Evolutionary conservation across 2,888 invertebrate genomes (phyloP).

Genomic region (Lymantria monacha): DNA sequence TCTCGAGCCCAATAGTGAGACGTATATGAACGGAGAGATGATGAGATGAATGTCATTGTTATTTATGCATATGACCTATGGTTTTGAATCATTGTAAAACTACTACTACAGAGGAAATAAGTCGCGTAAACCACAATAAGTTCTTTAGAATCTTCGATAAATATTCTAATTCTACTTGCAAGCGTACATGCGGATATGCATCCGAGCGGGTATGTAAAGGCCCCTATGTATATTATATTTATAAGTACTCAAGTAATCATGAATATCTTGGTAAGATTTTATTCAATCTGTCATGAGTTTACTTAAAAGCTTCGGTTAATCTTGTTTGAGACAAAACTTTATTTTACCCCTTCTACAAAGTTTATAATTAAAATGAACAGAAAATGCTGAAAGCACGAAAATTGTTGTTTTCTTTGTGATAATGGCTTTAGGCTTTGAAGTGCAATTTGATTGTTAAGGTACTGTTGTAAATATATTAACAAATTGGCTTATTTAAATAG

Average conservation of each 20-base stretch:
- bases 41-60: too few species aligned
- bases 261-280: constrained; percentile 28
- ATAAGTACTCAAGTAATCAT: constrained; percentile 18
- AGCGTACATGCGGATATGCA: too few species aligned
- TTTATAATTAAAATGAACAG: constrained; percentile 27
- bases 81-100: too few species aligned
- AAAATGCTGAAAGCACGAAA: constrained; percentile 11
- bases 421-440: constrained; percentile 7
- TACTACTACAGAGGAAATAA: too few species aligned
- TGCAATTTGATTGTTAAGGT: constrained; percentile 5
- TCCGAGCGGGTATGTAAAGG: too few species aligned
- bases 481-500: neutral
- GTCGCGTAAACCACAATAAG: too few species aligned
- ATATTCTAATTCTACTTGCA: too few species aligned
- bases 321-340: constrained; percentile 26
- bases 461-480: neutral
- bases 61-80: too few species aligned
- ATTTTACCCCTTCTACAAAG: constrained; percentile 20
- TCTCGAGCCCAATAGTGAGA: too few species aligned
- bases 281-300: constrained; percentile 35
- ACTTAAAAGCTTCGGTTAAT: constrained; percentile 27
- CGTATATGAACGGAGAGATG: too few species aligned
- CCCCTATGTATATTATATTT: neutral
- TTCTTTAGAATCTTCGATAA: too few species aligned
- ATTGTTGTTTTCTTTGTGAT: constrained; percentile 13